Evolutionary conservation across 2,888 invertebrate genomes (phyloP).

Genomic region (Apeira syringaria): DNA sequence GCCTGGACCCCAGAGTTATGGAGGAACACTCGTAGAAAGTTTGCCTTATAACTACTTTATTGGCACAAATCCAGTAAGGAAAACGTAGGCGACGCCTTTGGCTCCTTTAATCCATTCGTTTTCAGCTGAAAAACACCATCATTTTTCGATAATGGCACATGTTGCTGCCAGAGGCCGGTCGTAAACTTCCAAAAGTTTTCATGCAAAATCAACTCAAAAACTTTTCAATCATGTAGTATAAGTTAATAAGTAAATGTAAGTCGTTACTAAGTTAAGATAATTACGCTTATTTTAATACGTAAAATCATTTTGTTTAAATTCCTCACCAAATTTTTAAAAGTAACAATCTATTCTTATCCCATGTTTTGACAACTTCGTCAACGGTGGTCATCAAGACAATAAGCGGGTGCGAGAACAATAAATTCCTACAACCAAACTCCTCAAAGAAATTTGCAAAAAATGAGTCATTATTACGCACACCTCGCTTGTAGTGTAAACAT

Average conservation of each 20-base stretch:
- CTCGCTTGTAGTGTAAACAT: slow-evolving; percentile 76
- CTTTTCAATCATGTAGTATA: no score
- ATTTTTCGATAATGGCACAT: slow-evolving; percentile 62
- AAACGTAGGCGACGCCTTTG: slow-evolving; percentile 35
- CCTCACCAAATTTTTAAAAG: no score
- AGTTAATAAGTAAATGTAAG: no score
- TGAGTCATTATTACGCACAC: slow-evolving; percentile 45
- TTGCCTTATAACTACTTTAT: slow-evolving; percentile 66
- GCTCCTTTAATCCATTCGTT: slow-evolving; percentile 64
- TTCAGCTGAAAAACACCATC: slow-evolving; percentile 76
- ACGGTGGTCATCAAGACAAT: slow-evolving; percentile 35
- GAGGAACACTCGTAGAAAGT: slow-evolving; percentile 59
- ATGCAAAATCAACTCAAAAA: slow-evolving; percentile 18
- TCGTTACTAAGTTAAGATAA: no score
- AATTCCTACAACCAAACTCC: slow-evolving; percentile 45
- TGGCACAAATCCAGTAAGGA: slow-evolving; percentile 69
- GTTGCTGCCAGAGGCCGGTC: slow-evolving; percentile 41
- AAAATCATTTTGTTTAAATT: no score
- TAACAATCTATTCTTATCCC: no score
- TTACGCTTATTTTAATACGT: no score
- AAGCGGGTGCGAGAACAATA: slow-evolving; percentile 31
- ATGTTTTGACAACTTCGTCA: slow-evolving; percentile 46
- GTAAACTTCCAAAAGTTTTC: slow-evolving; percentile 35
- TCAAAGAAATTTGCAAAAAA: slow-evolving; percentile 51
- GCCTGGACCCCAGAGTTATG: slow-evolving; percentile 62